Evolutionary conservation across 2,888 invertebrate genomes (phyloP).

Genomic region (Drosophila buzzatii): DNA sequence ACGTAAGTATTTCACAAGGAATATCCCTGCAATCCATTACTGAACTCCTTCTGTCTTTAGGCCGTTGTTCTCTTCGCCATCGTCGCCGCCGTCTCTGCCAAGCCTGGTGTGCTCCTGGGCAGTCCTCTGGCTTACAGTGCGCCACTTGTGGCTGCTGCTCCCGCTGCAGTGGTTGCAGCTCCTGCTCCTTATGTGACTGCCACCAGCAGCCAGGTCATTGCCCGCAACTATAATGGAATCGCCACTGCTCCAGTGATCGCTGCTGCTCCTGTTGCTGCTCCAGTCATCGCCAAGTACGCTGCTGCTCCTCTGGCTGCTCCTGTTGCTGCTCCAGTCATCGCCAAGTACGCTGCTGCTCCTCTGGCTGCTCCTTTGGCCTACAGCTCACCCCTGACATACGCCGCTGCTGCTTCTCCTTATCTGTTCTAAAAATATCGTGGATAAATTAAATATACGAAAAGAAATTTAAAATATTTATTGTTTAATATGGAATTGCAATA

Average conservation of each 20-base stretch:
- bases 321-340: background rate
- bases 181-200: conserved; percentile 62
- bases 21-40: background rate
- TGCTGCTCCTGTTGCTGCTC: conserved; percentile 36
- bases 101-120: conserved; percentile 53
- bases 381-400: conserved; percentile 39
- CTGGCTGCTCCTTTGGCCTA: conserved; percentile 36
- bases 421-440: conserved; percentile 21
- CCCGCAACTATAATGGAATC: conserved; percentile 74
- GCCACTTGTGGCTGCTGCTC: conserved; percentile 30
- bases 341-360: conserved; percentile 16
- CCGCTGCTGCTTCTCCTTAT: conserved; percentile 35
- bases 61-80: conserved; percentile 68
- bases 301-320: conserved; percentile 12
- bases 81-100: conserved; percentile 67
- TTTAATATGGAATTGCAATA: background rate
- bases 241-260: conserved; percentile 56
- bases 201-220: conserved; percentile 72
- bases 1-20: conserved; percentile 46
- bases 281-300: no score
- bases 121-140: conserved; percentile 50
- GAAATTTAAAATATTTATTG: background rate
- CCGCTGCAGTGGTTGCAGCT: conserved; percentile 2
- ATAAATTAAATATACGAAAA: conserved; percentile 6
- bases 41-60: conserved; percentile 24